Base-by-base conservation (phyloP, 2,888 invertebrate species). In the Seladonia tumulorum region DNA sequence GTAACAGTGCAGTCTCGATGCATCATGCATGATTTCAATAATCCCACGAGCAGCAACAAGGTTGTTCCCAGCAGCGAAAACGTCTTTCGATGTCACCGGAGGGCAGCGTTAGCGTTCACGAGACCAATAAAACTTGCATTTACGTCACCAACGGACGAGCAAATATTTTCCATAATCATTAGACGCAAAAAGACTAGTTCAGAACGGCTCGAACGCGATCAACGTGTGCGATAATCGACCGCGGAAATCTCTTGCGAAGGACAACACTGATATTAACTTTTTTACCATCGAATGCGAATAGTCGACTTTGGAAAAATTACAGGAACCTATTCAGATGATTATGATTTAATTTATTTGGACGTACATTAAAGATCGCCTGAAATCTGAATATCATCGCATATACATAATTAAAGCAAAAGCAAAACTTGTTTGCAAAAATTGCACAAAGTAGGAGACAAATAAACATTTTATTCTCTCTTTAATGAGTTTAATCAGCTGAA, bases 61-160 rank as follows among this genome's bases (percentile, higher is more conserved):
- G 47, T 12, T 47, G 47, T 12, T 47, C 57, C 25, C 8, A 53
- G 10, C 3, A 53, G 14, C 42, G 53, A 47, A 5, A 35, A 14
- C 16, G 2, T n/a, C 18, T 16, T 39, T 5, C 8, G 18, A 68
- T 4, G 42, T 1, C 39, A 39, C n/a, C 7, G 8, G 18, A 25
- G 12, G 25, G 53, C 68, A 49, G 14, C 4, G 25, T 49, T 53
- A 25, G 10, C 25, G 25, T 22, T 70, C 5, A 22, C 63, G 63
- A 47, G 70, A n/a, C n/a, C 2, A 42, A 42, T 68, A 35, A 53
- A 53, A 53, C 39, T 39, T 42, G 42, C 53, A 29, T 53, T 70
- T 29, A 25, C 77, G 77, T 77, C 77, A 77, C 35, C 76, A 7
- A n/a, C 22, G 47, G 2, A 12, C 39, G 22, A 39, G 57, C 57